Evolutionary conservation across 2,888 invertebrate species (phyloP).

Genomic region (Coleophora flavipennella): DNA sequence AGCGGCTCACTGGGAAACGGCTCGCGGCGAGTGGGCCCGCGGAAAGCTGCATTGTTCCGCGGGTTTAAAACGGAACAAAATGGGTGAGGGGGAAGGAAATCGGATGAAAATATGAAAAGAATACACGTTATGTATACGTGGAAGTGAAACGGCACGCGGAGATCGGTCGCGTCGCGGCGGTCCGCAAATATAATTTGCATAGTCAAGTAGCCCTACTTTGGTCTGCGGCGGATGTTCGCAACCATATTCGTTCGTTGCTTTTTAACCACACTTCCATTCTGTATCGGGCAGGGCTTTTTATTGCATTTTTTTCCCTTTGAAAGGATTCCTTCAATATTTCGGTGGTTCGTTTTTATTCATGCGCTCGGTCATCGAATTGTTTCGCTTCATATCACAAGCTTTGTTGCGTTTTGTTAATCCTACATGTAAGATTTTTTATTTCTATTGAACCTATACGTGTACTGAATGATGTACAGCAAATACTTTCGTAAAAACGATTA

Average conservation of each 20-base stretch:
- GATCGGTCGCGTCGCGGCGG: constrained; percentile 63
- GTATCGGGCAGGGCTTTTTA: constrained; percentile 61
- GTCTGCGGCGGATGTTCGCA: constrained; percentile 68
- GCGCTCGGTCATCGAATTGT: constrained; percentile 65
- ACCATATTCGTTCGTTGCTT: constrained; percentile 70
- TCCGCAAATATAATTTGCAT: constrained; percentile 75
- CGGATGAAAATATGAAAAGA: constrained; percentile 73
- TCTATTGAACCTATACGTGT: too few relatives aligned
- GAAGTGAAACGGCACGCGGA: constrained; percentile 68
- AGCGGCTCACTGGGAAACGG: constrained; percentile 63
- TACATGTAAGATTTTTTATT: neutral
- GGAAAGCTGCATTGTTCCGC: constrained; percentile 67
- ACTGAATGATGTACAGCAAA: too few relatives aligned
- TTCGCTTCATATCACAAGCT: constrained; percentile 56
- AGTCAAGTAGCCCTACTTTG: constrained; percentile 71
- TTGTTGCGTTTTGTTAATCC: constrained; percentile 33
- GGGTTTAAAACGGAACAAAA: constrained; percentile 68
- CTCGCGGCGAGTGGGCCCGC: constrained; percentile 65
- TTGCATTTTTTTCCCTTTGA: constrained; percentile 71
- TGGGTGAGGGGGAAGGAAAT: constrained; percentile 68
- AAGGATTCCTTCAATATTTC: constrained; percentile 72
- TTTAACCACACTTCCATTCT: constrained; percentile 67
- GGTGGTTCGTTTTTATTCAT: constrained; percentile 69
- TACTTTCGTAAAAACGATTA: too few relatives aligned
- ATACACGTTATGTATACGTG: constrained; percentile 61